Conservation (phyloP, 1,140 invertebrate species). For the Monochamus saltuarius region DNA sequence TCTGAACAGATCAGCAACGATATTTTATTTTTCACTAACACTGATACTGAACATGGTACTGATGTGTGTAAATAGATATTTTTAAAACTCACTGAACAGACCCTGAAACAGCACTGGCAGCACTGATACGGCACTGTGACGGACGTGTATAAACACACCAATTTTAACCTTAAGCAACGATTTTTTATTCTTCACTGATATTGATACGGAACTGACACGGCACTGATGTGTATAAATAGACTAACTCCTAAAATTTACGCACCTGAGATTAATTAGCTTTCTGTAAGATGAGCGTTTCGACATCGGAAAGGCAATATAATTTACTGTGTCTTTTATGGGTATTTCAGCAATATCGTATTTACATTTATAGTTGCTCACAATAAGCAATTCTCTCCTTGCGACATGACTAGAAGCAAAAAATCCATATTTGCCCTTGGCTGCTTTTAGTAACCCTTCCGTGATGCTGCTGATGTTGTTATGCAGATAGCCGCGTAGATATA, state of each 20-base stretch:
- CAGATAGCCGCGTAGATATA: slow-evolving; percentile 38
- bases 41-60: too few relatives aligned
- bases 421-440: slow-evolving; percentile 32
- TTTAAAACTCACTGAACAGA: too few relatives aligned
- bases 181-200: too few relatives aligned
- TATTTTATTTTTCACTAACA: too few relatives aligned
- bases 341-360: slow-evolving; percentile 35
- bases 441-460: slow-evolving; percentile 31
- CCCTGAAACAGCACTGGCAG: too few relatives aligned
- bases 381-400: slow-evolving; percentile 29
- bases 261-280: slow-evolving; percentile 36
- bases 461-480: slow-evolving; percentile 30
- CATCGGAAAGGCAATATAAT: slow-evolving; percentile 31
- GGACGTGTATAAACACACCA: too few relatives aligned
- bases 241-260: neutral
- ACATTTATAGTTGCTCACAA: slow-evolving; percentile 34
- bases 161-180: too few relatives aligned
- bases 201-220: too few relatives aligned
- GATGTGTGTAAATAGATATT: too few relatives aligned
- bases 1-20: too few relatives aligned
- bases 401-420: slow-evolving; percentile 32
- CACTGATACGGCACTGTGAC: too few relatives aligned
- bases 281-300: slow-evolving; percentile 29
- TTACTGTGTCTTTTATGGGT: slow-evolving; percentile 21
- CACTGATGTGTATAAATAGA: neutral